phyloP scores from a whole-genome alignment of 1,140 invertebrate species.

The Macrobrachium rosenbergii region DNA sequence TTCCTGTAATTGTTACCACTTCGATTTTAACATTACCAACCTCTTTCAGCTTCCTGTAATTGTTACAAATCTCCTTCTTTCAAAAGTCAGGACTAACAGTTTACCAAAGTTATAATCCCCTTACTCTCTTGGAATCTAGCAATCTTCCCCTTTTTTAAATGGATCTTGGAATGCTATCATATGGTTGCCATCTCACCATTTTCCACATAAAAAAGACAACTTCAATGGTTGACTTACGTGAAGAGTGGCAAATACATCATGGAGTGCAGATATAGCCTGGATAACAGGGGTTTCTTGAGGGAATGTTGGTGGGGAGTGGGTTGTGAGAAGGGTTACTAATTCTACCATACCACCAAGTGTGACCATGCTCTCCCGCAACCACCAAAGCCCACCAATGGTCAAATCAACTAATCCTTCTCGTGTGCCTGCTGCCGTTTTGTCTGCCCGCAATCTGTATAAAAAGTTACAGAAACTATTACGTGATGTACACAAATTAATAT shows the following conservation, averaged over 20 bases:
- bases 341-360: conserved; percentile 54
- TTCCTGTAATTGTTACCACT: no score
- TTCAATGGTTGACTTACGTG: conserved; percentile 33
- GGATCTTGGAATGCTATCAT: neutral
- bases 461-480: neutral
- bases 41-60: no score
- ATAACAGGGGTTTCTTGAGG: conserved; percentile 58
- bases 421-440: conserved; percentile 55
- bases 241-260: conserved; percentile 58
- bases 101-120: no score
- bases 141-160: neutral
- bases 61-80: no score
- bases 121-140: no score
- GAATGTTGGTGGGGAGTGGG: conserved; percentile 52
- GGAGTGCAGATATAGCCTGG: conserved; percentile 52
- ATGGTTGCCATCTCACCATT: neutral
- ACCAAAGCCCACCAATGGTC: conserved; percentile 58
- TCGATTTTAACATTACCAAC: no score
- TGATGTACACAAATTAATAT: neutral
- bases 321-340: conserved; percentile 56
- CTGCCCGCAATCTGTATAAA: conserved; percentile 49
- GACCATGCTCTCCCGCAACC: conserved; percentile 62
- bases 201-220: neutral
- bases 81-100: no score
- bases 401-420: conserved; percentile 54